Evolutionary conservation across 2,888 invertebrate species (phyloP).

Genomic region (Choristoneura rosaceana): DNA sequence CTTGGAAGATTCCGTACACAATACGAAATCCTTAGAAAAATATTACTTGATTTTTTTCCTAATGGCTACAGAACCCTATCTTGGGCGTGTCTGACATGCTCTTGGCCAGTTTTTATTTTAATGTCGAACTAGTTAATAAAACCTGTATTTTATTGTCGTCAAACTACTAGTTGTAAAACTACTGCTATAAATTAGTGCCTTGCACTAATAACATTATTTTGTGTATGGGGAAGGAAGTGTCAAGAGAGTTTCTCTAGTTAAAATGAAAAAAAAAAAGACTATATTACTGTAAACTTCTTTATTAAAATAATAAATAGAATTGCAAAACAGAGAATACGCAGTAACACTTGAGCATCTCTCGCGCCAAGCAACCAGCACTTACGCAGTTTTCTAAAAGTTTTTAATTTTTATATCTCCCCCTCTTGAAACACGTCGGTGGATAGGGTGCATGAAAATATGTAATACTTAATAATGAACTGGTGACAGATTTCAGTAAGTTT

Average conservation of each 20-base stretch:
- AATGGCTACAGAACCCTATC: no score
- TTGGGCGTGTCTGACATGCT: no score
- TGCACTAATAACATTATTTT: no score
- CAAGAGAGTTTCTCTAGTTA: background rate
- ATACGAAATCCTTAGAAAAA: no score
- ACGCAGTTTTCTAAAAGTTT: background rate
- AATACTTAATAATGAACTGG: background rate
- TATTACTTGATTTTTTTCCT: no score
- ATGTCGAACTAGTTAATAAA: no score
- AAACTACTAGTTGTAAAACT: no score
- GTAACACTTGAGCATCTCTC: constrained; percentile 71
- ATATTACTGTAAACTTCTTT: constrained; percentile 74
- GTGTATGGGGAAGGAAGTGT: no score
- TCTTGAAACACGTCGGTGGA: background rate
- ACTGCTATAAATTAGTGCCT: no score
- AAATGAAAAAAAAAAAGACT: background rate
- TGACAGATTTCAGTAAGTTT: background rate
- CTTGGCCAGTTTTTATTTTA: no score
- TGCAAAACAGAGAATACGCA: constrained; percentile 78
- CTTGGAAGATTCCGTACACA: no score
- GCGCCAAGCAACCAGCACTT: constrained; percentile 58
- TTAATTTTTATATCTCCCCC: background rate
- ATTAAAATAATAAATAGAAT: constrained; percentile 83
- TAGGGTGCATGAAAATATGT: background rate
- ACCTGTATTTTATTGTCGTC: no score